Evolutionary conservation across 2,888 invertebrate genomes (phyloP), one percentile per base, ranked within the genome.

Genomic region (Agrotis exclamationis): DNA sequence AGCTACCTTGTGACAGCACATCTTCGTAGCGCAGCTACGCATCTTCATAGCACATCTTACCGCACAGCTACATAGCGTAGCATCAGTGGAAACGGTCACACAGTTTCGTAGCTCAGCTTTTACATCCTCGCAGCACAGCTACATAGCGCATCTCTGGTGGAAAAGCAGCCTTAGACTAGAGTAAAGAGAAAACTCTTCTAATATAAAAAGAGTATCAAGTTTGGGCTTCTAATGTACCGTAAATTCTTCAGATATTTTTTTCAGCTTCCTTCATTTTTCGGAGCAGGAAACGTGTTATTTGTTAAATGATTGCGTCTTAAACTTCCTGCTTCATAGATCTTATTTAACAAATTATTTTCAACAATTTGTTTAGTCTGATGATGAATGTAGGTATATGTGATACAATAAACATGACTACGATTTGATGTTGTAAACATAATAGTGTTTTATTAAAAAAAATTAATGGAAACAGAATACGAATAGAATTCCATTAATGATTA

Each of bases 341-440:
- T 47, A 28, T 11, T 59, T 33, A 11, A 39, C 44, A 57, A 70
- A 66, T 53, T 16, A 50, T 62, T 56, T 68, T 33, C 18, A 11
- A 54, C 22, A 48, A 58, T 63, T 54, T 75, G 69, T 82, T 62
- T 71, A 65, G 68, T 69, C 65, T 70, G 28, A 33, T 66, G 20
- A n/a, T 16, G 39, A 24, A 1, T 14, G 5, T 39, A 9, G 9
- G 33, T 6, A 13, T n/a, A 18, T 28, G 45, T 24, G 9, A 58
- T 20, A 44, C 2, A 60, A 47, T 67, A 64, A 63, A 51, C 58
- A 63, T 14, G 56, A 62, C 44, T 24, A 45, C 7, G 11, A 48
- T n/a, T n/a, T n/a, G n/a, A n/a, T 59, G 64, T 44, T 47, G 16
- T 57, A 13, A 39, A 11, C 33, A 47, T n/a, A 24, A 16, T 39